Conservation (phyloP, 2,797 vertebrate genomes). For the Bufotes viridis region DNA sequence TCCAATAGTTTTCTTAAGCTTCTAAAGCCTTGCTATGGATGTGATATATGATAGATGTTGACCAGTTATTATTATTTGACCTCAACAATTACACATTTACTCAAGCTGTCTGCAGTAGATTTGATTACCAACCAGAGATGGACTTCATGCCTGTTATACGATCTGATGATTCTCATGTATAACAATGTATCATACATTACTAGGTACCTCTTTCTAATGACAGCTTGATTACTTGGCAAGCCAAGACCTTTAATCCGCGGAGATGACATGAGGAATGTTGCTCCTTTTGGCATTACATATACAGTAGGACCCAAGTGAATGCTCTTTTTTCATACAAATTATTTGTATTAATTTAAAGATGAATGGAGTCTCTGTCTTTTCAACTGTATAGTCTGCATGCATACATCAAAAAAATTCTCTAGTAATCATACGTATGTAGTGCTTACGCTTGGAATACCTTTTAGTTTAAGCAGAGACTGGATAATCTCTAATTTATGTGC, state of each 20-base stretch:
- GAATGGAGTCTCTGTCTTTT: constrained; percentile 4
- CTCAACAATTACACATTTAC: constrained; percentile 13
- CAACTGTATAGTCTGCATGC: neutral
- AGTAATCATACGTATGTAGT: neutral
- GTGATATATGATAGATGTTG: constrained; percentile 26
- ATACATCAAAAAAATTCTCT: neutral
- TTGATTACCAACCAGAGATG: neutral
- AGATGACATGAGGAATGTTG: neutral
- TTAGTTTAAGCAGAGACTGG: neutral
- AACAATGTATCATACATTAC: constrained; percentile 5
- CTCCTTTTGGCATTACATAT: constrained; percentile 7
- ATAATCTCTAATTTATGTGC: constrained; percentile 3
- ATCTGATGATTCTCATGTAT: neutral
- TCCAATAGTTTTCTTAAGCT: constrained; percentile 1
- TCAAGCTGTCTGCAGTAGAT: constrained; percentile 7
- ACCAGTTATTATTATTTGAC: constrained; percentile 13
- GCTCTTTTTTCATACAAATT: neutral
- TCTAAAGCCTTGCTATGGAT: neutral
- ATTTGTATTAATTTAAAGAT: neutral
- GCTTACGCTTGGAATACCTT: neutral
- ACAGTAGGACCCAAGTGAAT: neutral
- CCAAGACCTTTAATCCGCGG: neutral
- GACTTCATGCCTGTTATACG: neutral
- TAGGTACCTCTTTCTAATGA: constrained; percentile 32
- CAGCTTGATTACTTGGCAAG: constrained; percentile 28